Evolutionary conservation across 2,888 invertebrate species (phyloP), one percentile per base, ranked within the genome.

Genomic region (Lathronympha strigana): DNA sequence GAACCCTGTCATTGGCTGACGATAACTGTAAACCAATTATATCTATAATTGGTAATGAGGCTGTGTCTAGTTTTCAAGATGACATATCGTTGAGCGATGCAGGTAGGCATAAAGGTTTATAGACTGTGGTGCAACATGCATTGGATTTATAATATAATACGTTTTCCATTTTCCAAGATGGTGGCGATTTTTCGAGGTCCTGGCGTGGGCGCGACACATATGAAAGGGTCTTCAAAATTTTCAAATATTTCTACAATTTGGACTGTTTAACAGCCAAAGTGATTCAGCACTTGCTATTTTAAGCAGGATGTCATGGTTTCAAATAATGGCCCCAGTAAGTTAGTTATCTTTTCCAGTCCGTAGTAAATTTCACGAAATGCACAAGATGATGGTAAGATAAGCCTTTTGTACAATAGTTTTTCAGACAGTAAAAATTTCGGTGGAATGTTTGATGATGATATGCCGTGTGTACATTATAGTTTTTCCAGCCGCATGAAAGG

Each of bases 401-500:
- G n/a, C n/a, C n/a, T n/a, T n/a, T n/a, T n/a, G n/a, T n/a, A n/a
- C n/a, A n/a, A n/a, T n/a, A n/a, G n/a, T n/a, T n/a, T n/a, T n/a
- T n/a, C n/a, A 11, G 11, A 11, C 33, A n/a, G 33, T n/a, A 36
- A n/a, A 36, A 36, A 36, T n/a, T 19, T 40, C 40, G 8, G 9
- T 9, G 2, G 40, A 38, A 38, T 15, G 8, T 28, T 5, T 43
- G 17, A 40, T 2, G 43, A 40, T 19, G 43, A 19, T 8, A 36
- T 17, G 15, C 23, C n/a, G 47, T 21, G 3, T 21, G 45, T 5
- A 19, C 45, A 45, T 45, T 45, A 45, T 36, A 9, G 36, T 40
- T 58, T 58, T 60, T 63, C 50, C 47, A 61, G 40, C 9, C 60
- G 17, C 63, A 28, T 63, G 72, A 67, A 66, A 71, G 57, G 66